Evolutionary conservation across 2,888 invertebrate species (phyloP), one percentile per base, ranked within the genome.

Genomic region (Agrochola lota): DNA sequence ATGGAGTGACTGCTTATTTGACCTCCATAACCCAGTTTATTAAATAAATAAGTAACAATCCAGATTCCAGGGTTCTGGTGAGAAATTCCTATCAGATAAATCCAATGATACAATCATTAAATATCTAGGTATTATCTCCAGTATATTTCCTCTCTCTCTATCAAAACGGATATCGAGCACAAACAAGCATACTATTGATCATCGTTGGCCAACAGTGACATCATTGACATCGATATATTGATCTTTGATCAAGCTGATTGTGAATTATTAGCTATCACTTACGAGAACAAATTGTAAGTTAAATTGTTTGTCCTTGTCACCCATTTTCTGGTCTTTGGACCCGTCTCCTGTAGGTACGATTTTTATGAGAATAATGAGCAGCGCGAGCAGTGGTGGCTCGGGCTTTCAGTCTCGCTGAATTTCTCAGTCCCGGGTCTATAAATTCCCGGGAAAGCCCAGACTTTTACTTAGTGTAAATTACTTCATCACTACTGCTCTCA

Each of bases 161-260:
- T 64, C 40, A 20, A 78, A 74, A 80, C 80, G 79, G 74, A 80
- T 74, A 30, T 79, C 12, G 49, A 15, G 0, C 3, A 30, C 26
- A 43, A 70, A 78, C 74, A 79, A 35, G 2, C 30, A 15, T 0
- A 30, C 4, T 62, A 74, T 80, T 80, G 74, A 74, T 74, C 55
- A 43, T 57, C n/a, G 2, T 4, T n/a, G 8, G 30, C 23, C 46
- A 80, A 74, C 63, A 79, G 9, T 79, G 74, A 80, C 57, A 63
- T 79, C 77, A 77, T 26, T 57, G 26, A 35, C 46, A 26, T 40
- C 26, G 12, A 40, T 55, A n/a, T 63, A 80, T 80, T 74, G 80
- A 80, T 79, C 67, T 74, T 79, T 79, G 67, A 74, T 49, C 57
- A 68, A 9, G 20, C 23, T 74, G 3, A 79, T 80, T 79, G 80